Percentiles rank a stretch among this genome's conserved stretches.
Conservation (phyloP, 2,888 invertebrate species). For the Mantis religiosa region DNA sequence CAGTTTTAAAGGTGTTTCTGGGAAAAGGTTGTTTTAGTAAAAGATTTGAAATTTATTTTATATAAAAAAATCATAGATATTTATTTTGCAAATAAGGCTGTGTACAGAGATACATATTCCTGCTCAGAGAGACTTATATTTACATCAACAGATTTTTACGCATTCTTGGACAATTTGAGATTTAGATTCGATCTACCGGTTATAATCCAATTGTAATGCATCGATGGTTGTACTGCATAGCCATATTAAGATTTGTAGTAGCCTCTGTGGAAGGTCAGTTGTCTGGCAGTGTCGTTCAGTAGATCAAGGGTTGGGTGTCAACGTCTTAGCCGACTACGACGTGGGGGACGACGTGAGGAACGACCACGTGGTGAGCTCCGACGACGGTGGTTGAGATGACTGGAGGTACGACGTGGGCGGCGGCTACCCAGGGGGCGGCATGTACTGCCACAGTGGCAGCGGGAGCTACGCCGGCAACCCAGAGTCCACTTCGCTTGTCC, state of each 20-base stretch:
- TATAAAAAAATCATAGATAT: too few relatives aligned
- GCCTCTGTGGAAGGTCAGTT: background rate
- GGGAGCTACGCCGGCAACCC: background rate
- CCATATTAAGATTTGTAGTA: too few relatives aligned
- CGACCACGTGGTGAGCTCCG: too few relatives aligned
- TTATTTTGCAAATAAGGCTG: too few relatives aligned
- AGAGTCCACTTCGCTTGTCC: conserved; percentile 20
- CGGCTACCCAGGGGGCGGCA: background rate
- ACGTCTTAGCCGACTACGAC: background rate
- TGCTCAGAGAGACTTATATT: too few relatives aligned
- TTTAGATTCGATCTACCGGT: background rate
- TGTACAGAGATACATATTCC: too few relatives aligned
- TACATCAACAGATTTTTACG: too few relatives aligned
- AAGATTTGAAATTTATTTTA: too few relatives aligned
- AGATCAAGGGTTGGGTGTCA: background rate
- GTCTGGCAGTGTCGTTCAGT: background rate
- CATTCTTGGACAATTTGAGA: too few relatives aligned
- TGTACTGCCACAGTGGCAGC: background rate
- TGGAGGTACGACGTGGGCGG: background rate
- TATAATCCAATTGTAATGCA: background rate
- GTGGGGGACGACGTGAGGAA: background rate
- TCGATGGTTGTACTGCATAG: background rate
- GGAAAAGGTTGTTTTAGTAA: too few relatives aligned
- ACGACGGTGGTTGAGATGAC: background rate
- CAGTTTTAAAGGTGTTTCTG: too few relatives aligned